Conservation (phyloP, 2,888 invertebrate genomes). For the Alloplasta piceator region DNA sequence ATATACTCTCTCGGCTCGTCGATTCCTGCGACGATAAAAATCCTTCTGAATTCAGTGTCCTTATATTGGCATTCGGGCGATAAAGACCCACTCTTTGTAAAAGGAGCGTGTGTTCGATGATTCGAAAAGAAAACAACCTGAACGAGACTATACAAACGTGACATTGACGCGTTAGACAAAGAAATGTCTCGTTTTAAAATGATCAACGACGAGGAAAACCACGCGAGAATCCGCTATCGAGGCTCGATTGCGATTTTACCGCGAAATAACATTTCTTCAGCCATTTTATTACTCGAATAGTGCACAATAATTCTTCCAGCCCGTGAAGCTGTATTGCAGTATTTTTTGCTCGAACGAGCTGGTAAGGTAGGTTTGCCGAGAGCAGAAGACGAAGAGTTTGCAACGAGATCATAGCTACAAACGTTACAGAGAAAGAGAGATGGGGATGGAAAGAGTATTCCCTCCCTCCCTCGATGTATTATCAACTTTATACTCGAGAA, state of each 20-base stretch:
- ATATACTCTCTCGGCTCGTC: constrained; percentile 47
- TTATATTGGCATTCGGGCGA: constrained; percentile 51
- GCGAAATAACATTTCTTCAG: constrained; percentile 41
- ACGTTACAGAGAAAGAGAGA: background rate
- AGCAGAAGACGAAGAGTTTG: background rate
- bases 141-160: constrained; percentile 35
- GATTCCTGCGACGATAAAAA: constrained; percentile 56
- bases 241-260: constrained; percentile 20
- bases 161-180: constrained; percentile 30
- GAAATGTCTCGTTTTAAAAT: constrained; percentile 45
- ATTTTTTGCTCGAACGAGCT: constrained; percentile 4
- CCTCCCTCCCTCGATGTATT: too few relatives aligned
- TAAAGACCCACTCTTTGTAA: constrained; percentile 3
- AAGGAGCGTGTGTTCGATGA: background rate
- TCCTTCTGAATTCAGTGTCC: constrained; percentile 48
- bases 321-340: background rate
- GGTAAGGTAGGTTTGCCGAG: background rate
- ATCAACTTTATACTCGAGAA: background rate
- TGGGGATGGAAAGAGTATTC: background rate
- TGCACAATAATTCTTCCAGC: constrained; percentile 39
- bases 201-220: constrained; percentile 27
- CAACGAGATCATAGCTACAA: constrained; percentile 14
- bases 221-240: background rate
- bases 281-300: constrained; percentile 32
- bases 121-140: too few relatives aligned